Conservation (phyloP, 2,113 vertebrate species). For the Tinamus guttatus region DNA sequence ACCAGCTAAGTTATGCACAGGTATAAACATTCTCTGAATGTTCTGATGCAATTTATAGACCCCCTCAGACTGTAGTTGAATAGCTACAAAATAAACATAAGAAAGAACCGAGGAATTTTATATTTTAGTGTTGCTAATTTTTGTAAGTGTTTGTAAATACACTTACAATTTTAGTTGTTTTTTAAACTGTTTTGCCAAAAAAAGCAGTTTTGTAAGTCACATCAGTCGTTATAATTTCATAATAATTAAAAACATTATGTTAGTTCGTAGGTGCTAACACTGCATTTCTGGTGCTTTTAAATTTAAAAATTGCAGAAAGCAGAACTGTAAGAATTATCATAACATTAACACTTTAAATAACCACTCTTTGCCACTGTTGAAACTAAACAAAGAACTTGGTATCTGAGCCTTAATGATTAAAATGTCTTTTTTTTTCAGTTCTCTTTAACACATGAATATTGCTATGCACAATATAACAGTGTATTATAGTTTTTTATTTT, state of each 20-base stretch:
- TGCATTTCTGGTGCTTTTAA: neutral
- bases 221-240: too few species aligned
- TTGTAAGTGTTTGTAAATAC: neutral
- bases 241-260: neutral
- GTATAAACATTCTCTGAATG: neutral
- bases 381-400: neutral
- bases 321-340: neutral
- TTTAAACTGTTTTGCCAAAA: neutral
- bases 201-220: neutral
- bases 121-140: neutral
- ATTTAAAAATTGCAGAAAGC: neutral
- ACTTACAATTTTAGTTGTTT: neutral
- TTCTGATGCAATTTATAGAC: neutral
- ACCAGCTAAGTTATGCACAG: neutral
- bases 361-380: neutral
- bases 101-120: accelerated
- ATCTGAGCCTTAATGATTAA: neutral
- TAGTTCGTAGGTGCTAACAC: neutral
- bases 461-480: neutral
- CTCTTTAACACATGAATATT: neutral
- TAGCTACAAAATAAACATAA: neutral
- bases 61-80: neutral
- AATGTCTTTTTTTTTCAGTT: neutral
- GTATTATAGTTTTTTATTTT: neutral
- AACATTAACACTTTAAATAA: neutral